Conservation (phyloP, 2,113 vertebrate species). For the Aphyosemion australe region DNA sequence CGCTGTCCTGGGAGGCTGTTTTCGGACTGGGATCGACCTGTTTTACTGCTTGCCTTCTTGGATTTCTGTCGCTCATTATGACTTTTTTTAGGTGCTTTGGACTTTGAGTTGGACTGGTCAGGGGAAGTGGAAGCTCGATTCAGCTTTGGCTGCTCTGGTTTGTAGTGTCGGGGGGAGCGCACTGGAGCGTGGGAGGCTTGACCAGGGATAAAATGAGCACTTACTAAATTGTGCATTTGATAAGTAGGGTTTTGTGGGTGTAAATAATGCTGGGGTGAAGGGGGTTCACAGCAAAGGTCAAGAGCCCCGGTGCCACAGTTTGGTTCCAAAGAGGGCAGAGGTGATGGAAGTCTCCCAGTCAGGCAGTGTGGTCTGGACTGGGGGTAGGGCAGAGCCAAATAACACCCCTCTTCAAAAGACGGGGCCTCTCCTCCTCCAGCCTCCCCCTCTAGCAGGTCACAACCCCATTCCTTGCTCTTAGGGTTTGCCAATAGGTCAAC, state of each 20-base stretch:
- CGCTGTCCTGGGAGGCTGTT: slow-evolving; percentile 82
- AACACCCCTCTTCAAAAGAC: slow-evolving; percentile 66
- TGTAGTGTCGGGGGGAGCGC: slow-evolving; percentile 59
- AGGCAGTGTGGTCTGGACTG: slow-evolving; percentile 67
- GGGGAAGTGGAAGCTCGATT: slow-evolving; percentile 44
- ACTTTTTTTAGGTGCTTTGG: slow-evolving; percentile 73
- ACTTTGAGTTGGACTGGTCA: slow-evolving; percentile 59
- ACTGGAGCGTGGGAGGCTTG: slow-evolving; percentile 69
- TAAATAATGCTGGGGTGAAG: slow-evolving; percentile 69
- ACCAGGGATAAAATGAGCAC: slow-evolving; percentile 82
- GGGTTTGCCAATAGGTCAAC: slow-evolving; percentile 63
- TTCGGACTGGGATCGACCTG: slow-evolving; percentile 85
- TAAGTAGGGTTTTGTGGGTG: slow-evolving; percentile 53
- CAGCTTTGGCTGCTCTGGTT: slow-evolving; percentile 53
- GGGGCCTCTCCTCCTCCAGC: slow-evolving; percentile 54
- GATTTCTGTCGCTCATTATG: slow-evolving; percentile 74
- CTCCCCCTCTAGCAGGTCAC: slow-evolving; percentile 63
- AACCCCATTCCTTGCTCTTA: slow-evolving; percentile 68
- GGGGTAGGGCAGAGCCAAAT: slow-evolving; percentile 68
- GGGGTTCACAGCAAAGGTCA: slow-evolving; percentile 63
- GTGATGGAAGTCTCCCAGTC: slow-evolving; percentile 64
- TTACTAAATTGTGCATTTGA: slow-evolving; percentile 77
- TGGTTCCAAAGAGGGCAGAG: slow-evolving; percentile 60
- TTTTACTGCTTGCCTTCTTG: slow-evolving; percentile 75
- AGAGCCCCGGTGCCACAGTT: slow-evolving; percentile 52